phyloP scores from a whole-genome alignment of 2,888 invertebrate species.

The Callosobruchus maculatus region DNA sequence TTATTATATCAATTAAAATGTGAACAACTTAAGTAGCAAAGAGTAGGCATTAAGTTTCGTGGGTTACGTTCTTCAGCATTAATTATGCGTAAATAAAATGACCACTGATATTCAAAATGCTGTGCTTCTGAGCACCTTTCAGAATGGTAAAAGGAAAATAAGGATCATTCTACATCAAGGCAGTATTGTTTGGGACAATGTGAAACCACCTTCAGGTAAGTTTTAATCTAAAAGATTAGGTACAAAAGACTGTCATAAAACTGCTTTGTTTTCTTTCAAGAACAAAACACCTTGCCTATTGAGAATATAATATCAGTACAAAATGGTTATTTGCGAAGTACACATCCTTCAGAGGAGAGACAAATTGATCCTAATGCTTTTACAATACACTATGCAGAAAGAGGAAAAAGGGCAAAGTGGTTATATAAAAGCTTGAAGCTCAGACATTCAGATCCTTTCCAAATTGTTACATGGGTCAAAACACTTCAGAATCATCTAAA shows the following conservation, averaged over 20 bases:
- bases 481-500: conserved; percentile 55
- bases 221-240: conserved; percentile 15
- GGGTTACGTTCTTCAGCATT: not conserved
- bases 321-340: conserved; percentile 47
- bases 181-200: conserved; percentile 62
- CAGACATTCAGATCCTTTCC: conserved; percentile 58
- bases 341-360: conserved; percentile 42
- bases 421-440: conserved; percentile 56
- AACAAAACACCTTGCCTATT: conserved; percentile 54
- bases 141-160: conserved; percentile 59
- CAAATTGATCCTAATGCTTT: conserved; percentile 51
- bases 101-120: conserved; percentile 37
- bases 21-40: not conserved
- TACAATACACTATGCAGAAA: conserved; percentile 61
- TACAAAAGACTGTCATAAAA: not conserved
- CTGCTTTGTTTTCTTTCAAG: conserved; percentile 40
- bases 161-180: conserved; percentile 61
- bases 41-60: not conserved
- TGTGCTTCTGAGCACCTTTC: conserved; percentile 52
- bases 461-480: conserved; percentile 62
- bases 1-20: not conserved
- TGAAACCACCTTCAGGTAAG: conserved; percentile 56
- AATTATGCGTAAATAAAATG: conserved; percentile 20
- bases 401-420: conserved; percentile 57
- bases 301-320: conserved; percentile 56